Evolutionary conservation across 2,797 vertebrate species (phyloP).

Genomic region (Protosalanx chinensis): DNA sequence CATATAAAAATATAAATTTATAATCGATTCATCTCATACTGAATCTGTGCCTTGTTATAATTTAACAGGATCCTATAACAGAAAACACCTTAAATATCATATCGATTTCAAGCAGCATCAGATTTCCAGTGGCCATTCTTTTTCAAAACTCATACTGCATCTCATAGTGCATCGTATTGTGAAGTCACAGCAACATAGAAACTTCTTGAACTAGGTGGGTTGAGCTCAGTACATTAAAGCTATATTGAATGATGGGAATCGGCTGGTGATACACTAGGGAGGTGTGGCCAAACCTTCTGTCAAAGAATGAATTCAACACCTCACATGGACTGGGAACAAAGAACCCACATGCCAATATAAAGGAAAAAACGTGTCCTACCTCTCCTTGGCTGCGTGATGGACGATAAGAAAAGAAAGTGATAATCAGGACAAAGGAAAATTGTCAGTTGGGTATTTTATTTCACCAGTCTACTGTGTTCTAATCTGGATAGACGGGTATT

Average conservation of each 20-base stretch:
- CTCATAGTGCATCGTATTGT: neutral
- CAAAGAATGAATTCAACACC: neutral
- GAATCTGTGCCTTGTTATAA: too few species aligned
- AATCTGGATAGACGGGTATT: slow-evolving; percentile 11
- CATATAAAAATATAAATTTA: neutral
- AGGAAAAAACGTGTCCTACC: slow-evolving; percentile 20
- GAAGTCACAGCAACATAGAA: neutral
- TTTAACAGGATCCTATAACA: neutral
- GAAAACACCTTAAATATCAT: neutral
- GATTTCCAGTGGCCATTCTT: neutral
- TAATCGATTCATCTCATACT: neutral
- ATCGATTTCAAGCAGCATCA: neutral
- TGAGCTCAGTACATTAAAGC: neutral
- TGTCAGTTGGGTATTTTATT: neutral
- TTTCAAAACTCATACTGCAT: neutral
- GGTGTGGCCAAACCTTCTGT: neutral
- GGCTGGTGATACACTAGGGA: neutral
- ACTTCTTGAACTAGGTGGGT: neutral
- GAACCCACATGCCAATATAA: neutral
- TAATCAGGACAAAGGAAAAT: neutral
- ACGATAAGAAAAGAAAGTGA: neutral
- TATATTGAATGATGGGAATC: neutral
- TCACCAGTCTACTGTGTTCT: neutral
- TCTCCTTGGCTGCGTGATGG: slow-evolving; percentile 23
- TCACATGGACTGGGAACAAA: neutral